These are phyloP conservation scores for Xiphydria camelus DNA, from an alignment of 2,888 invertebrate genomes.

Conservation along the genomic window DNA sequence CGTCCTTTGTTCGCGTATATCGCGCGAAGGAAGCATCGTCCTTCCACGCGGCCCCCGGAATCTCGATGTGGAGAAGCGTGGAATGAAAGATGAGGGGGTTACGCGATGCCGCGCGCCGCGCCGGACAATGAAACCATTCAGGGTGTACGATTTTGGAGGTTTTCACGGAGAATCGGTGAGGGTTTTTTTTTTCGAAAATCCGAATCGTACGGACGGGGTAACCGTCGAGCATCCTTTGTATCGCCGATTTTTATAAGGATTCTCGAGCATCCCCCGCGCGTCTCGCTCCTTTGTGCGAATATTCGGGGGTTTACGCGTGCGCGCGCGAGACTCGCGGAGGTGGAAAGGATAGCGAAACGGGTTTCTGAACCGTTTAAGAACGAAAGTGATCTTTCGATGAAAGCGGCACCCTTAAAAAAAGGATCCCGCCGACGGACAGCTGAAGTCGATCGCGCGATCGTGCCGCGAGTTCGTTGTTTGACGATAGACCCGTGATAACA, in stretches of 20 bases:
- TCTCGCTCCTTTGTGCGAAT: constrained; percentile 47
- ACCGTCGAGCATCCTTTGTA: constrained; percentile 47
- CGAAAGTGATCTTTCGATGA: constrained; percentile 34
- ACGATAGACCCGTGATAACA: too few species aligned
- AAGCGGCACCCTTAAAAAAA: too few species aligned
- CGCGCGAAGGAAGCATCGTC: too few species aligned
- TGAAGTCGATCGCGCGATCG: constrained; percentile 26
- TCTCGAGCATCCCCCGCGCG: constrained; percentile 31
- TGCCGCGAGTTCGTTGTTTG: too few species aligned
- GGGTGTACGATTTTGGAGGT: neutral
- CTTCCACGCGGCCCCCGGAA: too few species aligned
- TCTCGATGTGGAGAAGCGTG: too few species aligned
- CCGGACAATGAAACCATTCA: too few species aligned
- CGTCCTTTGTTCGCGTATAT: too few species aligned
- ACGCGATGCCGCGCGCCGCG: too few species aligned
- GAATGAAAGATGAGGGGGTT: too few species aligned
- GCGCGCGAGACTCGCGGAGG: constrained; percentile 37
- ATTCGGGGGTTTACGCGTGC: constrained; percentile 43
- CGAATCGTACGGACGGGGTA: constrained; percentile 47
- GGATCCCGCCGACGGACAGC: too few species aligned
- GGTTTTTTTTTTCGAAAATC: too few species aligned
- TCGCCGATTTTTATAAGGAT: constrained; percentile 47
- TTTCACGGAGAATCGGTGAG: neutral
- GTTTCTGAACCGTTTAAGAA: constrained; percentile 40
- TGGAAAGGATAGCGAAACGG: constrained; percentile 47